Base-by-base conservation (phyloP, 2,888 invertebrate genomes). In the Octonoba sinensis region DNA sequence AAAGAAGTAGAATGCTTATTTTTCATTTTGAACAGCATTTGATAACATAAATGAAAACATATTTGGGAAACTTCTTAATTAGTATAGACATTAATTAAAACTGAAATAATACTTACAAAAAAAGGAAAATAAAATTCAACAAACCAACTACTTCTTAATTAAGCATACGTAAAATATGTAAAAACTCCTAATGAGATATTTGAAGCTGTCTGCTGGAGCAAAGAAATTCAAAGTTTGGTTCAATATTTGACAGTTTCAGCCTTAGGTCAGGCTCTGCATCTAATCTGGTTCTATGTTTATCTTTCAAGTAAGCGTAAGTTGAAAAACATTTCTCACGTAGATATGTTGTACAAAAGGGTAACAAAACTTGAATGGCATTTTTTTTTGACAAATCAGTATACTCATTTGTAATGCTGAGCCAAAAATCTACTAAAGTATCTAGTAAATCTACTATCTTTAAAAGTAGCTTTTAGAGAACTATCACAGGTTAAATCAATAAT, bases 221-320 rank as follows among this genome's bases (percentile, higher is more conserved):
- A 46, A 46, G 11, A 3, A 46, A 20, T 18, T 65, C 20, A 18
- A 47, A 13, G 22, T 47, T 22, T 47, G 65, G 65, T 13, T 18
- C 22, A 22, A 65, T 46, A 8, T n/a, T 3, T 20, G 65, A n/a
- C 3, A 65, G n/a, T 20, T 47, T 46, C 3, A 65, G 47, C 11
- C 49, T 18, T 3, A 65, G 6, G 20, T 20, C 46, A 22, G 16
- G 47, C 47, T 65, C 44, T 20, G 44, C 65, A 65, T 65, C n/a
- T 22, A 65, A 47, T 47, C 47, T 27, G 47, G 1, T 44, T 65
- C 65, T 16, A 47, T 47, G 47, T 65, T 65, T 47, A 16, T 20
- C 20, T 47, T 65, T 46, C 2, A 47, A 18, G 13, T 46, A 20
- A 18, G 22, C 8, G 15, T 47, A 65, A 0, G 18, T 13, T 3